Conservation (phyloP, 2,797 vertebrate species). For the Poecilia wingei region DNA sequence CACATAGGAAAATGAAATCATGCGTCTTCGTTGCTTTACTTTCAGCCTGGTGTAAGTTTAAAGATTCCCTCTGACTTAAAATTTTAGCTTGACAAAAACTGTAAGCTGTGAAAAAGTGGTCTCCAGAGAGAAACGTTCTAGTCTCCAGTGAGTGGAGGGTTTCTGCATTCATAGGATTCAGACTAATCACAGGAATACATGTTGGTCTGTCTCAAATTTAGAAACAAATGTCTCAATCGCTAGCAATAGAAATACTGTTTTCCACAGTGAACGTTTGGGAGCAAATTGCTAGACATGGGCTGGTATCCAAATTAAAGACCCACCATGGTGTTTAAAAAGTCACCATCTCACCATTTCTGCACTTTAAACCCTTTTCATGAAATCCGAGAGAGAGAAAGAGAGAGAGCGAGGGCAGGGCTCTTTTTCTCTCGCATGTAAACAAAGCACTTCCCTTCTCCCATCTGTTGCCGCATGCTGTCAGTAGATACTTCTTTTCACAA, state of each 20-base stretch:
- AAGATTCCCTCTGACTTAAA: background rate
- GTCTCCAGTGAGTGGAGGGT: background rate
- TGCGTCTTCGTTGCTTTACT: background rate
- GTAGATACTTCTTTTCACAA: background rate
- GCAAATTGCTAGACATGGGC: background rate
- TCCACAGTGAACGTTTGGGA: background rate
- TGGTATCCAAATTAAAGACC: background rate
- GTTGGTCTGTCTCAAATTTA: background rate
- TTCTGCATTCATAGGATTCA: background rate
- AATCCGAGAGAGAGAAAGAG: background rate
- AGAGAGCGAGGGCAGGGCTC: background rate
- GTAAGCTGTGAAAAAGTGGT: no score
- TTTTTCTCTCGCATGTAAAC: background rate
- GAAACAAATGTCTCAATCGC: background rate
- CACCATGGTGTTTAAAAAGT: background rate
- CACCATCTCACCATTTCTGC: background rate
- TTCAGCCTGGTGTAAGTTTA: background rate
- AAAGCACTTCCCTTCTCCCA: background rate
- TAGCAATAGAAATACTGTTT: background rate
- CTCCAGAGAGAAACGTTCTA: no score
- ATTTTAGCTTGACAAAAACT: background rate
- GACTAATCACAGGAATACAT: background rate
- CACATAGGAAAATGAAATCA: conserved; percentile 2
- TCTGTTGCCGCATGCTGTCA: background rate
- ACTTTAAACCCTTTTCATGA: background rate